Evolutionary conservation across 2,888 invertebrate genomes (phyloP).

Genomic region (Thymelicus lineola): DNA sequence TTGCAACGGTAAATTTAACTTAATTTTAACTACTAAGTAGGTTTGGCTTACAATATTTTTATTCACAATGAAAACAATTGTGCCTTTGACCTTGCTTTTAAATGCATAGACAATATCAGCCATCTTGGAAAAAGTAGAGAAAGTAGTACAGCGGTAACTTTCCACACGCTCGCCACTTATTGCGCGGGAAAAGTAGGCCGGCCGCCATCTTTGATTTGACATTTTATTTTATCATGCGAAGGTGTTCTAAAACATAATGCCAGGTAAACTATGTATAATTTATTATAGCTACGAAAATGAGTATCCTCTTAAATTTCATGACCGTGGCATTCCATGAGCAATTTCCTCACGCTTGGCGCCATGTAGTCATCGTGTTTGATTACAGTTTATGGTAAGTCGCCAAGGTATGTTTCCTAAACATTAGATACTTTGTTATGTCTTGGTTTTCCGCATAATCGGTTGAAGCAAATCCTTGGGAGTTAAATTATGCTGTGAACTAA

Average conservation of each 20-base stretch:
- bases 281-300: slow-evolving; percentile 10
- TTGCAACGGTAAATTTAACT: neutral
- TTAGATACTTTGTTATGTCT: slow-evolving; percentile 55
- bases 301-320: slow-evolving; percentile 26
- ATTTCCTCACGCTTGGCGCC: slow-evolving; percentile 59
- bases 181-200: slow-evolving; percentile 82
- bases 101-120: slow-evolving; percentile 67
- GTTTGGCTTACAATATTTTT: slow-evolving; percentile 13
- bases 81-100: slow-evolving; percentile 73
- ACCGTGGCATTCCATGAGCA: slow-evolving; percentile 12
- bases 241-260: slow-evolving; percentile 37
- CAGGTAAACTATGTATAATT: slow-evolving; percentile 18
- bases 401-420: slow-evolving; percentile 73
- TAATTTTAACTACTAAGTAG: neutral
- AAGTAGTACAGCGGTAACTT: slow-evolving; percentile 84
- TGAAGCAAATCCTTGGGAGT: slow-evolving; percentile 32
- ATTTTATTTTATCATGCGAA: slow-evolving; percentile 62
- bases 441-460: slow-evolving; percentile 32
- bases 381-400: slow-evolving; percentile 55
- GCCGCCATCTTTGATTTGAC: slow-evolving; percentile 77
- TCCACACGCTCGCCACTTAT: slow-evolving; percentile 76
- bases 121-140: slow-evolving; percentile 84
- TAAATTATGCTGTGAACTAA: slow-evolving; percentile 12
- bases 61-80: slow-evolving; percentile 23
- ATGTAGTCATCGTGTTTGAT: slow-evolving; percentile 62